Percentiles rank a stretch among this genome's conserved stretches.
Evolutionary conservation across 2,888 invertebrate genomes (phyloP).

Genomic region (Venustoraphidia nigricollis): DNA sequence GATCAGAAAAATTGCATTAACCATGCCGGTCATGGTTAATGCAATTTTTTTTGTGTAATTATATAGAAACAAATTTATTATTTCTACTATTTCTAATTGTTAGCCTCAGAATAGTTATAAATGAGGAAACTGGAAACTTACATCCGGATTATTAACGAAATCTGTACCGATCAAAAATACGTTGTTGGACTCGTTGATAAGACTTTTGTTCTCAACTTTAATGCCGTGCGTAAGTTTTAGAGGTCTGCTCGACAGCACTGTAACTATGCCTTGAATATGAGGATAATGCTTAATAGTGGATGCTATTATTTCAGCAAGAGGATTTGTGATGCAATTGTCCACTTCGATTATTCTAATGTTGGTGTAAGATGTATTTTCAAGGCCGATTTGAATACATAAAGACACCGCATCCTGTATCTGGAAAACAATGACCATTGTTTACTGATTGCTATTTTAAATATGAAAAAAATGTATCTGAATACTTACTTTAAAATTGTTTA

Average conservation of each 20-base stretch:
- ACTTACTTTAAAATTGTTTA: slow-evolving; percentile 12
- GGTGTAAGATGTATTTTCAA: slow-evolving; percentile 50
- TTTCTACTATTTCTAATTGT: no score
- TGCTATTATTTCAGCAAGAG: slow-evolving; percentile 37
- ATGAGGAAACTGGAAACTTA: slow-evolving; percentile 17
- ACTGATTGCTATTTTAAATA: background rate
- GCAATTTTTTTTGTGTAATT: no score
- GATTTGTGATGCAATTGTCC: slow-evolving; percentile 22
- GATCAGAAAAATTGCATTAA: no score
- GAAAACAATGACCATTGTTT: background rate
- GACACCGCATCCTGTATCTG: slow-evolving; percentile 28
- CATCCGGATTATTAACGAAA: slow-evolving; percentile 32
- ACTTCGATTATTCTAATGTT: slow-evolving; percentile 39
- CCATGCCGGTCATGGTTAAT: no score
- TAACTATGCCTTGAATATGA: slow-evolving; percentile 48
- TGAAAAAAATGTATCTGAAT: background rate
- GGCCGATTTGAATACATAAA: slow-evolving; percentile 47
- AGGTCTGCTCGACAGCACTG: slow-evolving; percentile 36
- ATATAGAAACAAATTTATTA: no score
- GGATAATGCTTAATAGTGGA: slow-evolving; percentile 51
- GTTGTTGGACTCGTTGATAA: slow-evolving; percentile 22
- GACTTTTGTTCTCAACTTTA: slow-evolving; percentile 43
- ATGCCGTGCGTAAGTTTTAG: slow-evolving; percentile 33
- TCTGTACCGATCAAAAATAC: slow-evolving; percentile 20
- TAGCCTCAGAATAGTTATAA: background rate